Conservation (phyloP, 2,888 invertebrate species). For the Tipula helvola region DNA sequence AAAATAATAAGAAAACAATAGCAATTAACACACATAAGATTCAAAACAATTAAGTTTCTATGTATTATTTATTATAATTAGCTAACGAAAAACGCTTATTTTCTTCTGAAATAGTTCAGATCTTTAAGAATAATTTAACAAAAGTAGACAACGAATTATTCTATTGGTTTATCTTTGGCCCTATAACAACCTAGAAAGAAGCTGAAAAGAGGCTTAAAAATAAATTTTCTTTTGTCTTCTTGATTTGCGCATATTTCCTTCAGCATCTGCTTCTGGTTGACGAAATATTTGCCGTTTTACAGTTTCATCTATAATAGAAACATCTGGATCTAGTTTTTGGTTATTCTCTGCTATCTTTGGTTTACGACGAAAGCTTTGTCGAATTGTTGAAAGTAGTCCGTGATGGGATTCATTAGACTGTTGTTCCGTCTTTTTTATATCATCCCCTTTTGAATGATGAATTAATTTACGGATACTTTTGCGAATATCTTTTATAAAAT, state of each 20-base stretch:
- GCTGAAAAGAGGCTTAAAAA: background rate
- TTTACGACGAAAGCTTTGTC: conserved; percentile 30
- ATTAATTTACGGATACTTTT: conserved; percentile 31
- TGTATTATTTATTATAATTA: background rate
- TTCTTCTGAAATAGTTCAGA: background rate
- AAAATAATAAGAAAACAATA: background rate
- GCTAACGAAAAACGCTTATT: background rate
- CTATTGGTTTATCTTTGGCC: background rate
- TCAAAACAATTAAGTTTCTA: background rate
- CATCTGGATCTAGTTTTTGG: conserved; percentile 19
- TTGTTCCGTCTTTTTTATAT: conserved; percentile 5
- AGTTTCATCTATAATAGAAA: conserved; percentile 29
- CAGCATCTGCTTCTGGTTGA: background rate
- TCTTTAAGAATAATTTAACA: background rate
- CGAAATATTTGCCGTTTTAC: conserved; percentile 23
- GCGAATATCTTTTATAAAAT: conserved; percentile 22
- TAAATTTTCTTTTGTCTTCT: background rate
- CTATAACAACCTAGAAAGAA: background rate
- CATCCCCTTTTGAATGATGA: conserved; percentile 20
- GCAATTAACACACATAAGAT: background rate
- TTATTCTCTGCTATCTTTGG: conserved; percentile 15
- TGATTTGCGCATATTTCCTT: background rate
- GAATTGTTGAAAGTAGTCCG: conserved; percentile 21
- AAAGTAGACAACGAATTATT: background rate
- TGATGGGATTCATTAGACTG: background rate